Conservation (phyloP, 2,113 vertebrate genomes). For the Clarias magur region DNA sequence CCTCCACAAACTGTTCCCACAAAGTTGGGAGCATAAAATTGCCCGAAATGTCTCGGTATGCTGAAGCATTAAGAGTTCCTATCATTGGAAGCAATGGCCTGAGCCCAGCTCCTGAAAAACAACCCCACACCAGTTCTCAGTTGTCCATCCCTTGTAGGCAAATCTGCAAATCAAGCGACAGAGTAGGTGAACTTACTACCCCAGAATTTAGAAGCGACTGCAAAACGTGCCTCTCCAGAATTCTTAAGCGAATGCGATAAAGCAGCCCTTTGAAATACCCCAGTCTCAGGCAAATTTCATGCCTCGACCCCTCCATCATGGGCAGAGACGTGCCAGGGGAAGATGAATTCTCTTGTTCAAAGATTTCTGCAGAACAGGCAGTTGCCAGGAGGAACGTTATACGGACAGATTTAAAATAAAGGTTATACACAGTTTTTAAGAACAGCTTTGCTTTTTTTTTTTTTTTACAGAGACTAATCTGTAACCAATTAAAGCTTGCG, state of each 20-base stretch:
- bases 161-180: neutral
- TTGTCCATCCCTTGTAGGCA: neutral
- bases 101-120: too few species aligned
- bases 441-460: too few species aligned
- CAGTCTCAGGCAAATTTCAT: neutral
- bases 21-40: too few species aligned
- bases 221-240: neutral
- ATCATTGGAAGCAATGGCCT: too few species aligned
- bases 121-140: too few species aligned
- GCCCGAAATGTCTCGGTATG: too few species aligned
- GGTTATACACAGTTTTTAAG: neutral
- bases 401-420: neutral
- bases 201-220: neutral
- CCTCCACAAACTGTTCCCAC: too few species aligned
- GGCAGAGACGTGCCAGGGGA: slow-evolving; percentile 1
- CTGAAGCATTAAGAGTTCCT: too few species aligned
- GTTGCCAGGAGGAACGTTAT: neutral
- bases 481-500: neutral
- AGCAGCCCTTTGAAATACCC: neutral
- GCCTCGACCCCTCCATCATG: neutral
- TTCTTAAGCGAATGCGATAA: neutral
- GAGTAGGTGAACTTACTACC: neutral
- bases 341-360: neutral
- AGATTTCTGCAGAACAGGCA: neutral
- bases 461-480: neutral